Evolutionary conservation across 2,113 vertebrate genomes (phyloP), one percentile per base, ranked within the genome.

Genomic region (Callithrix jacchus): DNA sequence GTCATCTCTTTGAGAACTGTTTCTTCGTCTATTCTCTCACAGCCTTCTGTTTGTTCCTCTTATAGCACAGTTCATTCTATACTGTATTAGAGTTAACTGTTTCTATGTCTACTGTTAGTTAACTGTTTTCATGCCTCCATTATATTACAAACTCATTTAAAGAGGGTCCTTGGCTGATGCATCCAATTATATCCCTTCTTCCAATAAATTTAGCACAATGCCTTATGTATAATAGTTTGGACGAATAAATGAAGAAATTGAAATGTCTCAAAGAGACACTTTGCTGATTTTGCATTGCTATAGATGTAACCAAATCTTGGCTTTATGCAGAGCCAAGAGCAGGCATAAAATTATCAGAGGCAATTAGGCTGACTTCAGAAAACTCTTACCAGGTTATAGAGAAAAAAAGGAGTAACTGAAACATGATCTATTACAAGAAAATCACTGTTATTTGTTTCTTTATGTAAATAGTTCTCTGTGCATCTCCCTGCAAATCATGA

Each of bases 261-360:
- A 84, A 95, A 82, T 58, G 30, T 32, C 73, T 92, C 47, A 45
- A 83, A 94, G 71, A 73, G 66, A 91, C 68, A 83, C 17, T 91
- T 87, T 11, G 23, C 4, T 92, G 20, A 13, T 70, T 94, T 89
- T 95, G 14, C 71, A 76, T n/a, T 52, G 45, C 23, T 84, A 25
- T 45, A 87, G 54, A 87, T 35, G 77, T 35, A 93, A 91, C 35
- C 8, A 95, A 91, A 87, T 95, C 47, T 66, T n/a, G n/a, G n/a
- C n/a, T n/a, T n/a, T n/a, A n/a, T n/a, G n/a, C 74, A 87, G 40
- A 73, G 45, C 30, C 58, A 86, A 73, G 18, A 80, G 40, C 14
- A 73, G 16, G 10, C 80, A 93, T 25, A 47, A 89, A 87, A 87
- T 58, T 23, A 87, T 52, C 10, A 77, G 23, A 8, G 52, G 6